Evolutionary conservation across 64 coral and sea anemone species (phyloP).

Genomic region (Dendrophyllia cribrosa): DNA sequence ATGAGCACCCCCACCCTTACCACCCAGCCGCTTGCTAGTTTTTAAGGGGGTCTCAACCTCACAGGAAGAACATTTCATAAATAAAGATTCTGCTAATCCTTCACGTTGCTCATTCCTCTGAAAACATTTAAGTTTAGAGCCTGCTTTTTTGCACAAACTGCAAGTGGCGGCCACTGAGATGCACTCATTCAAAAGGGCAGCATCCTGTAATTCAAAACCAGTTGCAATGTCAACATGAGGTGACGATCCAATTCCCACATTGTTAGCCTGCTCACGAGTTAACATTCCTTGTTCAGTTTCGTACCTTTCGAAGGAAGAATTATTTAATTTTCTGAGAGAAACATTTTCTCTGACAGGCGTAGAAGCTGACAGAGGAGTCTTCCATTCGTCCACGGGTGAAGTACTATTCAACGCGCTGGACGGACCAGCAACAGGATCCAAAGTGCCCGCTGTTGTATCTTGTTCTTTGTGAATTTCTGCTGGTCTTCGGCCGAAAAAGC

Average conservation of each 20-base stretch:
- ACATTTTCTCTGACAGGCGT: not conserved
- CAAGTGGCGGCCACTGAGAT: not conserved
- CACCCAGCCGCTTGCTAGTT: constrained; percentile 1
- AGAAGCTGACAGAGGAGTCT: not conserved
- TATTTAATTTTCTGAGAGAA: not conserved
- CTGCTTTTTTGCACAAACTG: not conserved
- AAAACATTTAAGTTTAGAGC: not conserved
- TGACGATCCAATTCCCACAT: not conserved
- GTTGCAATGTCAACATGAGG: not conserved
- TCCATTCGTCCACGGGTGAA: not conserved
- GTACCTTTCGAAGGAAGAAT: not conserved
- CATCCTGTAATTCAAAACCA: constrained; percentile 16
- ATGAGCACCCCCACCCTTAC: constrained; percentile 39
- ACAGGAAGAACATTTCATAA: not conserved
- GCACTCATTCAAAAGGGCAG: not conserved
- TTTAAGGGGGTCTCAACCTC: not conserved
- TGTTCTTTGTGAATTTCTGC: not conserved
- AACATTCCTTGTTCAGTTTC: not conserved
- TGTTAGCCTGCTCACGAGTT: not conserved
- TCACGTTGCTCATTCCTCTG: not conserved
- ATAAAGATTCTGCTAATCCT: not conserved
- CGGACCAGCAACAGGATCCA: too few relatives aligned
- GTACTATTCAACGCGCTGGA: too few relatives aligned
- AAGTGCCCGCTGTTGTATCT: not conserved
- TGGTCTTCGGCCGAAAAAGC: too few relatives aligned